These are phyloP conservation scores for Camelus dromedarius DNA, from an alignment of 2,113 vertebrate species.

Conservation along the genomic window DNA sequence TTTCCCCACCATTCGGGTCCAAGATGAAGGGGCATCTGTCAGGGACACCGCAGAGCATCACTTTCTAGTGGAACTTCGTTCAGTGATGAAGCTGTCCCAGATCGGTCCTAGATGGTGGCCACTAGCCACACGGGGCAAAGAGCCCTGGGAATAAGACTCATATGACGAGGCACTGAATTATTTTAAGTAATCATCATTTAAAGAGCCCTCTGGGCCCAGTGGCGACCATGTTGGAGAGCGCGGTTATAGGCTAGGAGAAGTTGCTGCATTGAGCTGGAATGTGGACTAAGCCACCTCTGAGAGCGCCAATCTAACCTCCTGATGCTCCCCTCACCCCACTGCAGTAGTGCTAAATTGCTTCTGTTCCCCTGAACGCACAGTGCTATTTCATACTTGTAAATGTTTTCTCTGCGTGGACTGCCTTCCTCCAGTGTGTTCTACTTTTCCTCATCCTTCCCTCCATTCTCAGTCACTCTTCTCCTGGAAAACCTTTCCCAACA, in stretches of 20 bases:
- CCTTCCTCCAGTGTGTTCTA: background rate
- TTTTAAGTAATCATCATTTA: background rate
- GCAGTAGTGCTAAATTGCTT: background rate
- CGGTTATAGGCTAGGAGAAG: background rate
- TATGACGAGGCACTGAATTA: background rate
- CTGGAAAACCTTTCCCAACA: background rate
- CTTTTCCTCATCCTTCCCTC: background rate
- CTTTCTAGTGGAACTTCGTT: background rate
- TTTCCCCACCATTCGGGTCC: background rate
- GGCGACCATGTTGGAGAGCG: background rate
- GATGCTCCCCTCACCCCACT: background rate
- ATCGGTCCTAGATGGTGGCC: background rate
- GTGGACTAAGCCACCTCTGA: background rate
- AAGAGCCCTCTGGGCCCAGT: background rate
- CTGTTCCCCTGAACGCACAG: background rate
- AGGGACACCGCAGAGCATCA: background rate
- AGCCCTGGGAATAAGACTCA: background rate
- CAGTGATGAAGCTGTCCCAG: background rate
- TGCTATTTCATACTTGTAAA: background rate
- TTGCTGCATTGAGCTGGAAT: background rate
- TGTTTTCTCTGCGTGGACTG: background rate
- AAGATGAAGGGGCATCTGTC: background rate
- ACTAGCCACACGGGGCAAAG: too few relatives aligned
- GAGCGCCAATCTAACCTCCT: background rate
- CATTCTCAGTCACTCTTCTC: background rate